These are phyloP conservation scores for Gymnoscopelus microlampas DNA, from an alignment of 2,797 vertebrate species.

Conservation along the genomic window DNA sequence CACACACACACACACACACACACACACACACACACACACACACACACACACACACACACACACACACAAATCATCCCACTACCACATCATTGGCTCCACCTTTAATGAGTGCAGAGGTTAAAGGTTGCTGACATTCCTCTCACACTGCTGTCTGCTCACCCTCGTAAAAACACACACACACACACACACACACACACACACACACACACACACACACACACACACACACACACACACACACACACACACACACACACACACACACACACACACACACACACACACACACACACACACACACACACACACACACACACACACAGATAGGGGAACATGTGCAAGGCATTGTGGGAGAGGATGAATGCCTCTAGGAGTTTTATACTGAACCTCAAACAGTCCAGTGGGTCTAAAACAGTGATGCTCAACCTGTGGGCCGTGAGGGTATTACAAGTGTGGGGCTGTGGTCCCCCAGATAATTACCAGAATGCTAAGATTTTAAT, in stretches of 20 bases:
- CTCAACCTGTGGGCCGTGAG: too few relatives aligned
- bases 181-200: conserved; percentile 39
- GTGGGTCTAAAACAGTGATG: too few relatives aligned
- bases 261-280: not conserved
- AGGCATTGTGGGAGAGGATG: conserved; percentile 13
- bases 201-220: conserved; percentile 27
- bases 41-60: conserved; percentile 30
- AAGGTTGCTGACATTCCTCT: conserved; percentile 72
- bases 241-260: not conserved
- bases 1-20: conserved; percentile 10
- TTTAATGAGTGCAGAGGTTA: conserved; percentile 71
- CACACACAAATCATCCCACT: conserved; percentile 46
- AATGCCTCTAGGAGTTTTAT: conserved; percentile 9
- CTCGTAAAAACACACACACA: conserved; percentile 4
- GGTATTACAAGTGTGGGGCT: too few relatives aligned
- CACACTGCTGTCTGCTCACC: conserved; percentile 45
- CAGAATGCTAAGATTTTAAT: too few relatives aligned
- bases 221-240: conserved; percentile 11
- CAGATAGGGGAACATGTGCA: conserved; percentile 21
- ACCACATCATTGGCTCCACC: conserved; percentile 63
- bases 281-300: conserved; percentile 4
- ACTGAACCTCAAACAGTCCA: not conserved
- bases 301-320: not conserved
- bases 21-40: conserved; percentile 18
- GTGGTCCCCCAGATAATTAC: too few relatives aligned